phyloP scores from a whole-genome alignment of 2,888 invertebrate species.

The Vannuccia rotundouncinata region DNA sequence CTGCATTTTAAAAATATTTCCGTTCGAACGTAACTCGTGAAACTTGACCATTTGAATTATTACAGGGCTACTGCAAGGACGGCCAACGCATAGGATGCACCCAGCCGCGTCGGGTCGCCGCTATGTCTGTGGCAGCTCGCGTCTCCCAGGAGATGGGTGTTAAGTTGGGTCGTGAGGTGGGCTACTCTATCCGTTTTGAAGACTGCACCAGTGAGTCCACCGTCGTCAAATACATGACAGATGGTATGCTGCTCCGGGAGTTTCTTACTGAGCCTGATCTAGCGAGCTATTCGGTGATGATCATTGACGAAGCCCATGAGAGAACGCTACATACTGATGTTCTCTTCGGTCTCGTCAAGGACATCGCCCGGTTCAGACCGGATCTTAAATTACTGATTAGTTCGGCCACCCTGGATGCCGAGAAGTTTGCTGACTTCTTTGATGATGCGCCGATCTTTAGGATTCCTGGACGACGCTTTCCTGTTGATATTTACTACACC shows the following conservation, averaged over 20 bases:
- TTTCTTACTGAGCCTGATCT: constrained; percentile 94
- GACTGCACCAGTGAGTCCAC: constrained; percentile 97
- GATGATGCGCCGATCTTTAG: constrained; percentile 95
- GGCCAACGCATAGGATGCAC: constrained; percentile 86
- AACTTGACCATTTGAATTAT: too few relatives aligned
- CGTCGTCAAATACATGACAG: constrained; percentile 95
- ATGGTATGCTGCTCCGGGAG: constrained; percentile 91
- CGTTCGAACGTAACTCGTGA: too few relatives aligned
- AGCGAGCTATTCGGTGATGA: constrained; percentile 88
- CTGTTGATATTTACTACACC: constrained; percentile 96
- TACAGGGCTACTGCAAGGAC: constrained; percentile 59
- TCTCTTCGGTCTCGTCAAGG: constrained; percentile 76
- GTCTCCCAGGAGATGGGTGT: constrained; percentile 95
- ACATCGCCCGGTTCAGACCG: constrained; percentile 79
- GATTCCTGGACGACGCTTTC: constrained; percentile 92
- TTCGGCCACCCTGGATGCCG: constrained; percentile 92
- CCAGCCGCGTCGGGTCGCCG: constrained; percentile 91
- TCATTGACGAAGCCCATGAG: constrained; percentile 98
- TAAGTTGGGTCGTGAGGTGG: constrained; percentile 72
- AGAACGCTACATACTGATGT: constrained; percentile 95
- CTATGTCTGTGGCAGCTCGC: constrained; percentile 97
- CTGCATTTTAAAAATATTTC: too few relatives aligned
- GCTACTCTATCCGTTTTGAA: constrained; percentile 84
- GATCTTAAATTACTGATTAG: constrained; percentile 93
- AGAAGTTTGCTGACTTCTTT: constrained; percentile 91